A percentile compares a stretch with the other conserved stretches of the same genome.
These are phyloP conservation scores for Chrysemys picta DNA, from an alignment of 2,113 vertebrate species.

Conservation along the genomic window DNA sequence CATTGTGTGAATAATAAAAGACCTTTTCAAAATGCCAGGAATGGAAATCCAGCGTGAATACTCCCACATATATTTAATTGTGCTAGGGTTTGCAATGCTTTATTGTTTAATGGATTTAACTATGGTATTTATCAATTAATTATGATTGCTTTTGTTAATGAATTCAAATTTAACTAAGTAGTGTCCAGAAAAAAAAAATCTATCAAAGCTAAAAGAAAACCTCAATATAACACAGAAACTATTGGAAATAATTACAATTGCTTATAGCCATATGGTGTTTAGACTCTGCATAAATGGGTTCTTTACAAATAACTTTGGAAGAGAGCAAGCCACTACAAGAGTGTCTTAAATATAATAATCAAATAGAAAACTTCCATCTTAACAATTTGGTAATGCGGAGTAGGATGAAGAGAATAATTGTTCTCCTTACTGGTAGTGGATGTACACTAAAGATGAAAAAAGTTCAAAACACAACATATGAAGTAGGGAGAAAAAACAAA, in stretches of 20 bases:
- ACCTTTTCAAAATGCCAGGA: constrained; percentile 61
- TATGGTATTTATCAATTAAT: constrained; percentile 67
- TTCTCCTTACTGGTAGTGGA: not conserved
- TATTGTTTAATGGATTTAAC: constrained; percentile 61
- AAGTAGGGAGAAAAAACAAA: not conserved
- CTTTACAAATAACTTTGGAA: constrained; percentile 11
- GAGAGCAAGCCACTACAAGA: not conserved
- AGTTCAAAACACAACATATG: not conserved
- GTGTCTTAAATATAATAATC: not conserved
- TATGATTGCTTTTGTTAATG: constrained; percentile 42
- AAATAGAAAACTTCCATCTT: not conserved
- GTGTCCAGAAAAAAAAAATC: constrained; percentile 52
- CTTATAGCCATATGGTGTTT: not conserved
- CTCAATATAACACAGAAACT: not conserved
- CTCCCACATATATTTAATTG: constrained; percentile 65
- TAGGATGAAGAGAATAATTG: fast-evolving
- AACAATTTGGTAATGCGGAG: not conserved
- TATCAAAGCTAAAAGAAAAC: constrained; percentile 44
- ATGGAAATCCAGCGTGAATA: constrained; percentile 57
- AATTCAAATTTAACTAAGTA: constrained; percentile 40
- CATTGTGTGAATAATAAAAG: constrained; percentile 62
- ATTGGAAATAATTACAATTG: not conserved
- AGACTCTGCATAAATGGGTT: not conserved
- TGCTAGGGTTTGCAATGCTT: constrained; percentile 48
- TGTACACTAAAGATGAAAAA: not conserved